Percentiles rank a stretch among this genome's conserved stretches.
These are phyloP conservation scores for Silurus meridionalis DNA, from an alignment of 2,113 vertebrate species.

Conservation along the genomic window DNA sequence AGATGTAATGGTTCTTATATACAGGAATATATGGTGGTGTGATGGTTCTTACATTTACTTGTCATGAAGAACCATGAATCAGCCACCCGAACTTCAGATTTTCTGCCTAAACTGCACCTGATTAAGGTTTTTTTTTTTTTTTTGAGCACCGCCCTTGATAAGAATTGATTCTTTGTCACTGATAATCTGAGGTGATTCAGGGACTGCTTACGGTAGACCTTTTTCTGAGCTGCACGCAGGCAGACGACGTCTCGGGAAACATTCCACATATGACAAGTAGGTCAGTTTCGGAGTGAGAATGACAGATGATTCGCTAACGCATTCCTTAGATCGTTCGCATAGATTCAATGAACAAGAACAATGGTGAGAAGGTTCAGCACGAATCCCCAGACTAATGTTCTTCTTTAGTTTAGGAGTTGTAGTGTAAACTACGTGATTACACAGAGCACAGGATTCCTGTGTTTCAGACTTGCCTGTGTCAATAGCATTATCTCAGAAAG, in stretches of 20 bases:
- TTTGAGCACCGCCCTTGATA: not conserved
- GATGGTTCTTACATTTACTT: not conserved
- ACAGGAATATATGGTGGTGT: not conserved
- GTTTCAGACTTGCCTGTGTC: too few relatives aligned
- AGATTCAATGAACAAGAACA: not conserved
- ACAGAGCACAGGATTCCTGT: too few relatives aligned
- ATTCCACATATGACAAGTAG: not conserved
- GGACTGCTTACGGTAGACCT: not conserved
- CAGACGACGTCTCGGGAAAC: not conserved
- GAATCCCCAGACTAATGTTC: too few relatives aligned
- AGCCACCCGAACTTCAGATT: not conserved
- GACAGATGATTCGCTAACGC: not conserved
- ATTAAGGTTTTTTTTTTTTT: not conserved
- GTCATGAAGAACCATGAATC: not conserved
- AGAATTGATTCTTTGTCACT: constrained; percentile 8
- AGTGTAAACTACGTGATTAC: too few relatives aligned
- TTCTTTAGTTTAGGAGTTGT: too few relatives aligned
- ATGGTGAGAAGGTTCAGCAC: too few relatives aligned
- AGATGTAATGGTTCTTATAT: not conserved
- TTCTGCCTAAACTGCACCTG: not conserved
- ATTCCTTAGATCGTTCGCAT: not conserved
- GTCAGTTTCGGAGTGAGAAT: not conserved
- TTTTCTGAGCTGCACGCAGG: not conserved
- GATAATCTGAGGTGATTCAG: not conserved
- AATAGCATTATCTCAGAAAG: too few relatives aligned